Conservation (phyloP, 2,888 invertebrate genomes). For the Lasiommata megera region DNA sequence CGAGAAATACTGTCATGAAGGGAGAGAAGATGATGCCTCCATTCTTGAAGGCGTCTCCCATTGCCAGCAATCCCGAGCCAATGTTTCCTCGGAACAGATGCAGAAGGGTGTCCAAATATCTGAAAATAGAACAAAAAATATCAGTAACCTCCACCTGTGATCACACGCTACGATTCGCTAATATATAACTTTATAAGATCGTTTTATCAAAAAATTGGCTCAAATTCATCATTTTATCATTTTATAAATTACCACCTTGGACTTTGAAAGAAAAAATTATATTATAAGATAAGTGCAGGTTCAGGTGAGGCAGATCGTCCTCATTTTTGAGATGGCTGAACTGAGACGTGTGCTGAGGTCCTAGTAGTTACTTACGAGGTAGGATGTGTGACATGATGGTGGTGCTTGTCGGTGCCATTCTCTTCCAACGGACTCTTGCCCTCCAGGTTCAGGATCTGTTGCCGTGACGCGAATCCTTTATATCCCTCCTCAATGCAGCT, state of each 20-base stretch:
- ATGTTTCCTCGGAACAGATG: constrained; percentile 97
- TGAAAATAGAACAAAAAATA: constrained; percentile 55
- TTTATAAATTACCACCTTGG: no score
- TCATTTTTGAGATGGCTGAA: no score
- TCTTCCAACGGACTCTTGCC: constrained; percentile 46
- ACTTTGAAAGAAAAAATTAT: no score
- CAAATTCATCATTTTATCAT: no score
- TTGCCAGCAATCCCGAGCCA: constrained; percentile 96
- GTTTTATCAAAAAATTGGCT: no score
- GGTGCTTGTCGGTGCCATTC: constrained; percentile 49
- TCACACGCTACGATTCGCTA: no score
- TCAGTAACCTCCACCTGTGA: neutral
- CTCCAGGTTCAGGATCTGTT: constrained; percentile 52
- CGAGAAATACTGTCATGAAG: constrained; percentile 88
- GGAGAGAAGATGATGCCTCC: constrained; percentile 93
- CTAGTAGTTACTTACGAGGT: constrained; percentile 80
- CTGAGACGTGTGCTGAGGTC: no score
- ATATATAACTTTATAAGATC: no score
- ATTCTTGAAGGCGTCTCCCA: constrained; percentile 96
- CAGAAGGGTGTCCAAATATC: constrained; percentile 93
- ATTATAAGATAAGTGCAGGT: no score
- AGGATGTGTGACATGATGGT: constrained; percentile 80
- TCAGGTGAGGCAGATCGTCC: no score
- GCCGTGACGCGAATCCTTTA: constrained; percentile 69
- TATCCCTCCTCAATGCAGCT: constrained; percentile 57